Percentiles rank a stretch among this genome's conserved stretches.
Evolutionary conservation across 2,113 vertebrate genomes (phyloP).

Genomic region (Percina caprodes): DNA sequence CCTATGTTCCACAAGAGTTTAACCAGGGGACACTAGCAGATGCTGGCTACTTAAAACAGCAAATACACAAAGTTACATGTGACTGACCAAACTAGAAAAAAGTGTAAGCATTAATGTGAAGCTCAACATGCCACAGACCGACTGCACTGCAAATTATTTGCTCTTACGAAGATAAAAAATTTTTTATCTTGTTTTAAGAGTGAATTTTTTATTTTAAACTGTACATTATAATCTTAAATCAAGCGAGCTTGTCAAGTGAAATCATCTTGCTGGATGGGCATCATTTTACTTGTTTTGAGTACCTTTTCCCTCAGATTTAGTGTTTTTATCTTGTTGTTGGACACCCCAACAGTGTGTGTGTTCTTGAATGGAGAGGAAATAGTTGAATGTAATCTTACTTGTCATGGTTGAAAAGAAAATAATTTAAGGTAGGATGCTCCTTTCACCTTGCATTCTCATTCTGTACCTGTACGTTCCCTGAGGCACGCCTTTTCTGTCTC

Average conservation of each 20-base stretch:
- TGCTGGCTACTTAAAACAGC: not conserved
- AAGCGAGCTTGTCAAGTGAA: too few relatives aligned
- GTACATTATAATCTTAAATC: too few relatives aligned
- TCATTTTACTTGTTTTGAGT: too few relatives aligned
- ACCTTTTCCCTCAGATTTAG: too few relatives aligned
- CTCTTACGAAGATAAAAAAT: too few relatives aligned
- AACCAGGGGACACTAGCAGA: too few relatives aligned
- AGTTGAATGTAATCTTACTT: not conserved
- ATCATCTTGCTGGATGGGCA: too few relatives aligned
- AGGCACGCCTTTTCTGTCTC: constrained; percentile 26
- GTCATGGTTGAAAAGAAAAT: constrained; percentile 23
- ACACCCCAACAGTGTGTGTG: too few relatives aligned
- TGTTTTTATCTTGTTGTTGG: too few relatives aligned
- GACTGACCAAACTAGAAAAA: not conserved
- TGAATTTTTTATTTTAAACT: too few relatives aligned
- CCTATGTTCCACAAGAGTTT: too few relatives aligned
- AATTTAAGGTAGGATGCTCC: not conserved
- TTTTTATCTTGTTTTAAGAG: too few relatives aligned
- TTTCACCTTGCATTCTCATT: constrained; percentile 26
- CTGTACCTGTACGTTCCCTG: constrained; percentile 8
- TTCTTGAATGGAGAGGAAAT: constrained; percentile 16
- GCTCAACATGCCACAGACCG: not conserved
- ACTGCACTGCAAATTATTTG: not conserved
- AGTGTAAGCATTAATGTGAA: not conserved
- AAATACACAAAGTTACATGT: constrained; percentile 2